Evolutionary conservation across 2,888 invertebrate genomes (phyloP).

Genomic region (Lithosia quadra): DNA sequence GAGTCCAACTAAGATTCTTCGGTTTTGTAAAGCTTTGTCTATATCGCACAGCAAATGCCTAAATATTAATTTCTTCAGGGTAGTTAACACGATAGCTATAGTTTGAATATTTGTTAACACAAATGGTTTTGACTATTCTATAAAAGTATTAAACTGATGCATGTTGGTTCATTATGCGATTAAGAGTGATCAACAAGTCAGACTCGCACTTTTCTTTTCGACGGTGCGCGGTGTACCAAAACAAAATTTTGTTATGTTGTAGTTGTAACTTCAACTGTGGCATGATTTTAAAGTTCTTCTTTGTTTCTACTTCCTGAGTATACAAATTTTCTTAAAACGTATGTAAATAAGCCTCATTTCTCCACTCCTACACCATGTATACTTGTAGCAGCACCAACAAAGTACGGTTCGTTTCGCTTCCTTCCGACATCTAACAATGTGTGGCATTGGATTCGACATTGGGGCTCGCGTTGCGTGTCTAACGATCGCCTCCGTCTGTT

Average conservation of each 20-base stretch:
- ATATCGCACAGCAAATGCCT: too few relatives aligned
- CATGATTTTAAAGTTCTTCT: background rate
- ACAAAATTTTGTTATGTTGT: background rate
- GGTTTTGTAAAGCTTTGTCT: background rate
- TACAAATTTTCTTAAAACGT: background rate
- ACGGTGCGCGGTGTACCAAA: background rate
- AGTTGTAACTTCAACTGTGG: background rate
- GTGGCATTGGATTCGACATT: conserved; percentile 84
- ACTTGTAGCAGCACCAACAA: conserved; percentile 68
- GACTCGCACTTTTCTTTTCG: background rate
- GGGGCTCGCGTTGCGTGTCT: conserved; percentile 77
- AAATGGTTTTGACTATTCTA: background rate
- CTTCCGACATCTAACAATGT: conserved; percentile 82
- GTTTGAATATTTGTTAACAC: too few relatives aligned
- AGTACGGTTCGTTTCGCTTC: conserved; percentile 72
- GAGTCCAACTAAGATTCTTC: background rate
- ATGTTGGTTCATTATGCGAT: background rate
- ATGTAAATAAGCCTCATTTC: conserved; percentile 37
- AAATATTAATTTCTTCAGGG: too few relatives aligned
- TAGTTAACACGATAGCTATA: too few relatives aligned
- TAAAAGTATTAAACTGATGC: background rate
- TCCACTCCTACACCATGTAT: conserved; percentile 44
- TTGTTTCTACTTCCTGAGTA: background rate
- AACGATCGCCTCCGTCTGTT: conserved; percentile 76
- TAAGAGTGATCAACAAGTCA: too few relatives aligned